Conservation (phyloP, 2,797 vertebrate genomes). For the Rhynchonycteris naso region DNA sequence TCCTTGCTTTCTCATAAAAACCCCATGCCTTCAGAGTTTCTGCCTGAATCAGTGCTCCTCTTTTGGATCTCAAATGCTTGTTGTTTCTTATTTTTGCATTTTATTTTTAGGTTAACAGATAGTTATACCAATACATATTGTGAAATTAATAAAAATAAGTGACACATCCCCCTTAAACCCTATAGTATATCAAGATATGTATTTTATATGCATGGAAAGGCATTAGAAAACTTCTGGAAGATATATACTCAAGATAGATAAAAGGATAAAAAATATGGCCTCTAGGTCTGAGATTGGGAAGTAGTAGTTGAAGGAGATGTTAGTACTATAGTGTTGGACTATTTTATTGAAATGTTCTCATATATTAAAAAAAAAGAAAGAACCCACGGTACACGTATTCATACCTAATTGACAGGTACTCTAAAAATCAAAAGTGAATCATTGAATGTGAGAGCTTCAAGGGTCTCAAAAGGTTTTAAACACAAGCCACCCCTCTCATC, state of each 20-base stretch:
- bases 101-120: neutral
- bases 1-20: neutral
- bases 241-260: neutral
- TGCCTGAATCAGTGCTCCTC: neutral
- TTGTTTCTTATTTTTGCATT: neutral
- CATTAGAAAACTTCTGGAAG: slow-evolving; percentile 8
- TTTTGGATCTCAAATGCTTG: neutral
- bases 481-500: neutral
- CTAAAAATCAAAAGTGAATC: slow-evolving; percentile 34
- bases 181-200: neutral
- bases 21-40: neutral
- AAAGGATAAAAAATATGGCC: neutral
- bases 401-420: neutral
- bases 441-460: neutral
- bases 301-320: neutral
- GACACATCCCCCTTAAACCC: neutral
- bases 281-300: neutral
- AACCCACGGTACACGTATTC: neutral
- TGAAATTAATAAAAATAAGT: neutral
- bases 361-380: neutral
- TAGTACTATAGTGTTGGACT: neutral
- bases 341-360: neutral
- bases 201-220: neutral
- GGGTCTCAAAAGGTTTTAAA: neutral
- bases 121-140: neutral